These are phyloP conservation scores for rabbit (Oryctolagus cuniculus) DNA, from an alignment of 2,113 vertebrate species.

Conservation along the genomic window mOryCun1.1 NC_091453.1:75710501-75711000, in stretches of 20 bases:
- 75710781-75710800: background rate
- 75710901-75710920: background rate
- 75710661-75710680: background rate
- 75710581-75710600: constrained; percentile 15
- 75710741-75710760: background rate
- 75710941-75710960: background rate
- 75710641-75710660: background rate
- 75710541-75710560: constrained; percentile 23
- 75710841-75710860: background rate
- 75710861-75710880: background rate
- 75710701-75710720: background rate
- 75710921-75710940: background rate
- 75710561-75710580: constrained; percentile 23
- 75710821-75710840: background rate
- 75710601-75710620: background rate
- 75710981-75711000: background rate
- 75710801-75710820: background rate
- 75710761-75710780: background rate
- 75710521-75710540: background rate
- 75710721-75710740: background rate
- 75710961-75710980: background rate
- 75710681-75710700: background rate
- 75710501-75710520: constrained; percentile 44
- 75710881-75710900: background rate
- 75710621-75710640: background rate